Evolutionary conservation across 35 echinoderm and acorn worm genomes (phyloP), one percentile per base, ranked within the genome.

Genomic region (Apostichopus parvimensis): DNA sequence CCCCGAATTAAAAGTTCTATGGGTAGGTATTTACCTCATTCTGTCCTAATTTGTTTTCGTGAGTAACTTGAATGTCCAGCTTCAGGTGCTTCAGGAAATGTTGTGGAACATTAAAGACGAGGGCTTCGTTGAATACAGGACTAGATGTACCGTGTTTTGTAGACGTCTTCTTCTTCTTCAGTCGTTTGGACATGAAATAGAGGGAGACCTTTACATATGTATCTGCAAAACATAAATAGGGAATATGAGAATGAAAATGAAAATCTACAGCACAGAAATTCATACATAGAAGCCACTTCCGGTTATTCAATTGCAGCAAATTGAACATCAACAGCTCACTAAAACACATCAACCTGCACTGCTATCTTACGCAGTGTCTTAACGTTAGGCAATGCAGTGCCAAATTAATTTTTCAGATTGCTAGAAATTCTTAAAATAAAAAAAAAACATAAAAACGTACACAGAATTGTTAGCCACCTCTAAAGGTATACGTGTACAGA

Each of bases 141-240:
- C 93, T 90, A 24, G 92, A 62, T 23, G 94, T 95, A 60, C 83
- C 83, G 78, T 98, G 96, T 79, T 98, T 95, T 1, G 94, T 95
- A 8, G 96, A 95, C 1, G 96, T 98, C 78, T 98, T 98, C 82
- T 98, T 98, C 87, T 98, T 98, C 28, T 98, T 98, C 80, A 98
- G 75, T 13, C 96, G 84, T 77, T 98, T 98, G 45, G 89, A 91
- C 62, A 81, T 70, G 81, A 93, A 95, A 71, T 95, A 98, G 83
- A 98, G 93, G 13, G 96, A 95, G 28, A 98, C 96, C 65, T 98
- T 98, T 8, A 98, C 94, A 77, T 98, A 98, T 7, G 96, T 94
- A 93, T 95, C 96, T 98, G 92, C 62, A 15, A 79, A 92, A 83
- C 52, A 60, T 80, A 12, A 86, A 91, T 45, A 45, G 34, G 2